Base-by-base conservation (phyloP, 2,888 invertebrate species). In the Furcula furcula region DNA sequence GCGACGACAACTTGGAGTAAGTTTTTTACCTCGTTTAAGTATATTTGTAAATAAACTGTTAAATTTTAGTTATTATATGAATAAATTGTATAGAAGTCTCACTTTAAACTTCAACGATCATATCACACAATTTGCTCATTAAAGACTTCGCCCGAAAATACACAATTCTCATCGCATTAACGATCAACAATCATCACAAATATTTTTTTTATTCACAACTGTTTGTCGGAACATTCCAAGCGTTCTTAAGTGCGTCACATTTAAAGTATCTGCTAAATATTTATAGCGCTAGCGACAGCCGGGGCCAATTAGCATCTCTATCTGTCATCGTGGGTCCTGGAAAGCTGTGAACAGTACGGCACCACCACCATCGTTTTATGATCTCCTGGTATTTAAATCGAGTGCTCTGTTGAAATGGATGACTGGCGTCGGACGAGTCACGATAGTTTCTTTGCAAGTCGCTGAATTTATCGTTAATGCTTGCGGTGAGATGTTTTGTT, bases 281-380 rank as follows among this genome's bases (percentile, higher is more conserved):
- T 65, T 55, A 63, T 60, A 41, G 47, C 34, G 36, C 22, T 28
- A 42, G 32, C 39, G 51, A 48, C 54, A 55, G 52, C 40, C 46
- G 48, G 33, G 38, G 35, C 48, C 50, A 60, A 64, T 65, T 66
- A 66, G 61, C 61, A 59, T 47, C 50, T 48, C 55, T 50, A 57
- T 61, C 53, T 55, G 39, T 61, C 55, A 44, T 48, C 49, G 36
- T 25, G 34, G 31, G 38, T 55, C 36, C 41, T 54, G 46, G 40
- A 27, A 49, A 50, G 16, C 11, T 3, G 10, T 3, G 28, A 18
- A 9, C 28, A 11, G 46, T 54, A 37, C 42, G 44, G 38, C 38
- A 23, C 29, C 47, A 55, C 30, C 39, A 37, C 34, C 34, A 33
- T 31, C 27, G 11, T 20, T 36, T 51, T 29, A 43, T 55, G 55